Base-by-base conservation (phyloP, 2,113 vertebrate species). In the Rhinopithecus roxellana region DNA sequence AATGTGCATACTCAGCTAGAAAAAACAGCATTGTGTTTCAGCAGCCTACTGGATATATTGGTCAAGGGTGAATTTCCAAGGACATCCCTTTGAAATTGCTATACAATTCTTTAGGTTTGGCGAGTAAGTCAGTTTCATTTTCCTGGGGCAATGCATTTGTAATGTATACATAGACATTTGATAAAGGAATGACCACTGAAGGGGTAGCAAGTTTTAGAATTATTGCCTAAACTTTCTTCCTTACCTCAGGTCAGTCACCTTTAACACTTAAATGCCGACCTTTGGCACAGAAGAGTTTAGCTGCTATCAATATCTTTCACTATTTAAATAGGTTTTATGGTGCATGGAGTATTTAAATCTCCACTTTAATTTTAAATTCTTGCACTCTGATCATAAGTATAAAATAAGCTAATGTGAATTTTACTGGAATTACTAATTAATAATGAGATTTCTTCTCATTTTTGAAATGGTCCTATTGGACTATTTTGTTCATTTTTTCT, bases 1-100 rank as follows among this genome's bases (percentile, higher is more conserved):
- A 95, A 96, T 95, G 35, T 96, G 96, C 96, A 85, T 40, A 92
- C 17, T 97, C 96, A 96, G 95, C 87, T 84, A 80, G 48, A 90
- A 97, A 97, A 59, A 55, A 20, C 4, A 95, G 70, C 84, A 64
- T 23, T 61, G 75, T 61, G 22, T 38, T 95, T 69, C 38, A 50
- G n/a, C 50, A 90, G 50, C 40, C 30, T 57, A 27, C n/a, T 67
- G 83, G 87, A 92, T 84, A 69, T 48, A 94, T 79, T 93, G 90
- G 84, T 94, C 77, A 88, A 74, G 93, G 93, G 77, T 96, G 67
- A 94, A 88, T 96, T 90, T 88, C 78, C 87, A 96, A 98, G 96
- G 96, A 75, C 80, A 52, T 22, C 45, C 16, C 12, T 92, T 78
- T 95, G 89, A 52, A 92, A 86, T 96, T 92, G 96, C 59, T 88